Evolutionary conservation across 2,113 vertebrate species (phyloP), one percentile per base, ranked within the genome.

Genomic region (Sorex araneus): DNA sequence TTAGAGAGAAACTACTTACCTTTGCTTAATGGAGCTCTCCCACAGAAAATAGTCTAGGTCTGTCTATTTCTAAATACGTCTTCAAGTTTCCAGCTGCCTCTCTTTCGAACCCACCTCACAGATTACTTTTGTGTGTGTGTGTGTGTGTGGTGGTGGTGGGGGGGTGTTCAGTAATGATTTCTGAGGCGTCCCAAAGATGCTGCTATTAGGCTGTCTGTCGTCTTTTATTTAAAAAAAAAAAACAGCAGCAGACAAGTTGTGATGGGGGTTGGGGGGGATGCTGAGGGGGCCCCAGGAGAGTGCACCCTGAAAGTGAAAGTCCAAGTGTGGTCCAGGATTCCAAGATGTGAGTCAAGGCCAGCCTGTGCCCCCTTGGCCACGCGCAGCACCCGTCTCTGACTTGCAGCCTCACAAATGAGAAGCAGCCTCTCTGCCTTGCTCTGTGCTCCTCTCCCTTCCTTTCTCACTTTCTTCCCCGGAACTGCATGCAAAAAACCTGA

Each of bases 401-500:
- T 97, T 94, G 93, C 97, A 97, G 97, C 94, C 90, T 95, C 92
- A 94, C 69, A 21, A 96, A 97, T 97, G 89, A 97, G 97, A 60
- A 96, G 91, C 47, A 96, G 90, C 93, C 96, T 97, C 84, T 82
- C 95, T 95, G 81, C 13, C 95, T 95, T 95, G 93, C 89, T 87
- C 45, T n/a, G 90, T 83, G 93, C 92, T 94, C 92, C 95, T 97
- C 96, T 97, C 95, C 7, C 40, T 95, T 96, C 7, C 40, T 95
- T 96, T 94, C 96, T 97, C 93, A 97, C 97, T 98, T 98, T 97
- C 97, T 97, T 96, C 21, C 21, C 97, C 95, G 92, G 40, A 97
- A 97, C 98, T 97, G 97, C 97, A 98, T 96, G 97, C 98, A 98
- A 96, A 96, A 96, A 98, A 97, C 98, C 98, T 98, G 98, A 98